Evolutionary conservation across 2,888 invertebrate species (phyloP).

Genomic region (Chirona hameri): DNA sequence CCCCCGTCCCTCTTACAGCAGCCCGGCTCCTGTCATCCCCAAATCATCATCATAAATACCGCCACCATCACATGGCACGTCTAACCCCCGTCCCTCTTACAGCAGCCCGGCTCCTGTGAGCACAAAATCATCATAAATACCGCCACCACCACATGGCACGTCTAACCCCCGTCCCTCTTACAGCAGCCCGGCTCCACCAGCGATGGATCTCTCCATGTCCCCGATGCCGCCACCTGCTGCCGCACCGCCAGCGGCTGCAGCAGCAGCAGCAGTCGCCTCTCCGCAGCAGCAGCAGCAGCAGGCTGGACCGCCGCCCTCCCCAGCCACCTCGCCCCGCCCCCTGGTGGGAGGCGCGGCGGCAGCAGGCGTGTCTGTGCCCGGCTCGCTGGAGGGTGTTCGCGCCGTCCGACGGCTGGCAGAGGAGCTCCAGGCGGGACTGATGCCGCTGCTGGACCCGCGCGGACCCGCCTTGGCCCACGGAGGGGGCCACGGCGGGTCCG

Average conservation of each 20-base stretch:
- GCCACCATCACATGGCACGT: too few relatives aligned
- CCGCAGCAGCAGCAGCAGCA: too few relatives aligned
- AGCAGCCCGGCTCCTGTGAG: too few relatives aligned
- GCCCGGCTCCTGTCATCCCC: too few relatives aligned
- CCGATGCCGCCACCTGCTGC: neutral
- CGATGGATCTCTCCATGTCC: neutral
- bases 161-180: too few relatives aligned
- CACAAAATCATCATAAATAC: too few relatives aligned
- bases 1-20: too few relatives aligned
- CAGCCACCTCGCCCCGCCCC: neutral
- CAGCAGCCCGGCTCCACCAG: neutral
- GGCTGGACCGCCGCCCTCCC: neutral
- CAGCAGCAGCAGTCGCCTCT: too few relatives aligned
- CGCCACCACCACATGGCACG: too few relatives aligned
- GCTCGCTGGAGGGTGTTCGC: constrained; percentile 73
- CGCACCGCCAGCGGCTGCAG: neutral
- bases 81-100: too few relatives aligned
- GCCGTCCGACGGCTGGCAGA: constrained; percentile 73
- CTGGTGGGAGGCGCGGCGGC: neutral
- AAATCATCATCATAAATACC: too few relatives aligned
- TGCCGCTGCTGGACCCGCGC: constrained; percentile 66
- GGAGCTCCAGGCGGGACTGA: constrained; percentile 77
- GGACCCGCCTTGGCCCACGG: constrained; percentile 63
- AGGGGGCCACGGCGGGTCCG: too few relatives aligned
- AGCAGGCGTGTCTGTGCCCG: neutral